Base-by-base conservation (phyloP, 2,797 vertebrate genomes). In the Cryptoblepharus egeriae region DNA sequence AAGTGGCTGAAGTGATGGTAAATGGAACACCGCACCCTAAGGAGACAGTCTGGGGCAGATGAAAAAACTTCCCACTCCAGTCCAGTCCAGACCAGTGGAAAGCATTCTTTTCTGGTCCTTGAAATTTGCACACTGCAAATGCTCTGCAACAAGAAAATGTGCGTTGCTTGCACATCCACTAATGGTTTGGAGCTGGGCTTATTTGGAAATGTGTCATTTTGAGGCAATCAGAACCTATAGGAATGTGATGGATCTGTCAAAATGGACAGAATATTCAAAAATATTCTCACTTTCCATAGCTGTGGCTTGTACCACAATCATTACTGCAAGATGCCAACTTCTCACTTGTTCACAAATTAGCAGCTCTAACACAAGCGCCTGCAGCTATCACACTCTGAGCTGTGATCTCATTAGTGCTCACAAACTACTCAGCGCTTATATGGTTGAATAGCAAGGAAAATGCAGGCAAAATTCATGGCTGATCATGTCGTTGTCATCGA, bases 381-480 rank as follows among this genome's bases (percentile, higher is more conserved):
- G n/a, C 30, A 85, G 26, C 26, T 60, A 42, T 42, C 80, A 10
- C 3, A 75, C 30, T 1, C 71, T 70, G 35, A 91, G 5, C 37
- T 35, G 5, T 42, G 42, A 68, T 79, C 30, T 88, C 39, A 28
- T 68, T 49, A 73, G 61, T 52, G 68, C 55, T 81, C 74, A 3
- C 0, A 75, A 13, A 1, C 15, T 82, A 80, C 67, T 42, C 60
- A 42, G 81, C 72, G 55, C 37, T 77, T 77, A 77, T 64, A 42
- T 83, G 60, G 32, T 3, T 72, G 67, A 77, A 72, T 22, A 55
- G 65, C 42, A 57, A 74, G 11, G 63, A 75, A 81, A 67, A 75
- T 39, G 71, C 63, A 75, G 61, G 71, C 71, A 81, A 74, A 74
- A 55, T 58, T 30, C 15, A 22, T 71, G 30, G 20, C 42, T 80